Evolutionary conservation across 2,888 invertebrate genomes (phyloP), one percentile per base, ranked within the genome.

Genomic region (Myopa tessellatipennis): DNA sequence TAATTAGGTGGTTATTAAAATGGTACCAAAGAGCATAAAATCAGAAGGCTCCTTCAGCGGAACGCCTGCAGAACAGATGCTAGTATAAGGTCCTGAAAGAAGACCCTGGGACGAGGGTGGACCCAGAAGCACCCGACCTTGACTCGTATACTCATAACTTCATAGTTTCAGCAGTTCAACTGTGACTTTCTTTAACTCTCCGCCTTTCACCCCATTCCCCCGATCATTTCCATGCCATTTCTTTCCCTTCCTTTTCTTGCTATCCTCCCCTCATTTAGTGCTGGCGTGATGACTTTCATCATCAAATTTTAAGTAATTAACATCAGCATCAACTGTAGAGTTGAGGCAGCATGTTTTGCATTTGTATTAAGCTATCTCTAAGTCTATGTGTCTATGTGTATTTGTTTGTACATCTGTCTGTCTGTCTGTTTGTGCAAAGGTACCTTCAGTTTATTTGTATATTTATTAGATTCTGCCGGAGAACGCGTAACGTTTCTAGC

Each of bases 301-400:
- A 83, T 83, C 81, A 83, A 80, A 83, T 81, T 82, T 80, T 81
- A 83, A 84, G 83, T 85, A 85, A 84, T 83, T 84, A 81, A 81
- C 81, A 83, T 81, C 83, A 81, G 79, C 78, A 77, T 77, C 79
- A 78, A 36, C 76, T 70, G 18, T 72, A 72, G 67, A 67, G 14
- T 60, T 45, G 50, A 71, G 34, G 50, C 60, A 38, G 26, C 45
- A 40, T n/a, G 14, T 52, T 77, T 50, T 34, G 70, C 34, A 18
- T 38, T 58, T 12, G 18, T 16, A 52, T 69, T 60, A 2, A 38
- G 6, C 18, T 60, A 55, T 55, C 4, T 74, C 8, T 2, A 61
- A 61, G 26, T 26, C 26, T 26, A 61, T 61, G 34, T 26, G n/a
- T 61, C 2, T 26, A 18, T 26, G n/a, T 18, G 4, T 61, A n/a